A percentile compares a stretch with the other conserved stretches of the same genome.
phyloP scores from a whole-genome alignment of 2,113 vertebrate species.

The Oriolus oriolus region DNA sequence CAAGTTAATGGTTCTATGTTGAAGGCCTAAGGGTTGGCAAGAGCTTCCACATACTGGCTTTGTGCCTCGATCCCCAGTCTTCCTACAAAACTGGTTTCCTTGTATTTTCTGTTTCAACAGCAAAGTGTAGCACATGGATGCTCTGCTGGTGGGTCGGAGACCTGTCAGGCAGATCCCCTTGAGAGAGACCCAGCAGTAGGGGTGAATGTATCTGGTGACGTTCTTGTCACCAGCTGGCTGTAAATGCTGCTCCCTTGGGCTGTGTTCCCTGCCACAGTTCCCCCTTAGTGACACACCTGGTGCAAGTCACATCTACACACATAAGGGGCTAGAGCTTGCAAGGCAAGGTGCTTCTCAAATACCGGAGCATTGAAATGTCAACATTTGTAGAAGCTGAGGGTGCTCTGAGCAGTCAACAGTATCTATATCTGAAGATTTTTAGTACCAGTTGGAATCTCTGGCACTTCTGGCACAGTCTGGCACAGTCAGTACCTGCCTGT shows the following conservation, averaged over 20 bases:
- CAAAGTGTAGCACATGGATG: not conserved
- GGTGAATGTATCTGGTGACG: not conserved
- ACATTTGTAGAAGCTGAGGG: not conserved
- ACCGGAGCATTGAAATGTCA: not conserved
- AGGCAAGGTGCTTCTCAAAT: rapidly evolving
- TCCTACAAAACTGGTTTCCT: not conserved
- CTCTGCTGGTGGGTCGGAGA: not conserved
- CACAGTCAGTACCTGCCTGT: not conserved
- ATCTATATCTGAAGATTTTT: not conserved
- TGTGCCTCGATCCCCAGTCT: not conserved
- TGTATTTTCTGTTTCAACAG: not conserved
- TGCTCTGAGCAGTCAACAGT: not conserved
- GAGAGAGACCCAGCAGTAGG: not conserved
- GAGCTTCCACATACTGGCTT: not conserved
- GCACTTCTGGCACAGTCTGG: not conserved
- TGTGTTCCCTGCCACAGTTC: no score
- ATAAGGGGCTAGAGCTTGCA: not conserved
- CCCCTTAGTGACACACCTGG: no score
- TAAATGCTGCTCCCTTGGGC: not conserved
- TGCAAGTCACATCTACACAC: not conserved
- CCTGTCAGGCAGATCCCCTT: not conserved
- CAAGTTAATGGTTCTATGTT: not conserved
- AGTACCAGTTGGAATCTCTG: not conserved
- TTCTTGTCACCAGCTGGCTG: not conserved
- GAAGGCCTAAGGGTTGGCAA: not conserved